Conservation (phyloP, 2,888 invertebrate genomes). For the Lepas anatifera region DNA sequence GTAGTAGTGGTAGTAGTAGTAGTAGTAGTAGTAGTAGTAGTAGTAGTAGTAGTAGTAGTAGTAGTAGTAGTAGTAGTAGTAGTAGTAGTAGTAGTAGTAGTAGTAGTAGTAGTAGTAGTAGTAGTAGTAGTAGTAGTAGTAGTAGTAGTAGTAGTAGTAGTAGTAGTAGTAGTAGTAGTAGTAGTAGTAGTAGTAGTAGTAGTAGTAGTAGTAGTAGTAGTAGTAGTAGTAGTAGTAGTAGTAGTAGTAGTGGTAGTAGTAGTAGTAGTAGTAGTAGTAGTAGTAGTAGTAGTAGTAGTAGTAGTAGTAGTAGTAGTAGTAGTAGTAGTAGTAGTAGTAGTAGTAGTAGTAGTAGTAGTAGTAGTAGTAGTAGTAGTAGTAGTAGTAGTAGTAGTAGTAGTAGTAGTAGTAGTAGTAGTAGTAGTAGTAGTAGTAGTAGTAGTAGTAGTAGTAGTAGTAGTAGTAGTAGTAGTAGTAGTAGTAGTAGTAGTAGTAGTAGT, state of each 20-base stretch:
- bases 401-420: constrained; percentile 8
- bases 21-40: background rate
- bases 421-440: constrained; percentile 9
- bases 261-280: constrained; percentile 10
- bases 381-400: constrained; percentile 10
- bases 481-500: constrained; percentile 14
- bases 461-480: constrained; percentile 12
- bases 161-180: constrained; percentile 15
- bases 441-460: constrained; percentile 13
- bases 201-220: constrained; percentile 13
- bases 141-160: constrained; percentile 14
- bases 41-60: constrained; percentile 7
- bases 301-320: background rate
- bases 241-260: constrained; percentile 1
- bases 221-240: constrained; percentile 10
- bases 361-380: constrained; percentile 13
- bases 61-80: background rate
- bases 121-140: constrained; percentile 14
- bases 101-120: too few species aligned
- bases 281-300: constrained; percentile 9
- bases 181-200: constrained; percentile 15
- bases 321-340: background rate
- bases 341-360: background rate
- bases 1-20: background rate
- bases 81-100: background rate